Base-by-base conservation (phyloP, 2,797 vertebrate species). In the Esox masquinongy region DNA sequence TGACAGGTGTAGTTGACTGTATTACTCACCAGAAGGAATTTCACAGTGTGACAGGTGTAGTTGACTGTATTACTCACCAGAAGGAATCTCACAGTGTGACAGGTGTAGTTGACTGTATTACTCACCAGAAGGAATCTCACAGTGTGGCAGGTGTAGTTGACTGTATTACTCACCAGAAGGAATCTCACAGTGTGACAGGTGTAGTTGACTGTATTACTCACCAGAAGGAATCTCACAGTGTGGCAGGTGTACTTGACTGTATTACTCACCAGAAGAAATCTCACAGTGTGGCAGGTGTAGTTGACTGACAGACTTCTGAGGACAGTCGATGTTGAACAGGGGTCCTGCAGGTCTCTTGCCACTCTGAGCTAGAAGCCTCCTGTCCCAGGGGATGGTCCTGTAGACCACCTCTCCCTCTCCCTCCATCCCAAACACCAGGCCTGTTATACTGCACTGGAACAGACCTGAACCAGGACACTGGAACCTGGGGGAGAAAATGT, bases 261-360 rank as follows among this genome's bases (percentile, higher is more conserved):
- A 15, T 9, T 43, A 43, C 39, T 43, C 39, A 43, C 39, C 9
- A 9, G 9, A 11, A 14, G 9, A 3, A 29, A 71, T 34, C 6
- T 72, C 78, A 70, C 83, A 82, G 77, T 85, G 85, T 5, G 83
- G 83, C 19, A 87, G 82, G 16, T 87, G 82, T 67, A 87, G 86
- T 76, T 73, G 74, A 63, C 69, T 12, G 79, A 84, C 61, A 11
- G 74, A 79, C 71, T 17, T 22, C 64, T 76, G 72, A 50, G 0
- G 15, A 63, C 80, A 84, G 6, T 14, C 9, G 68, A 87, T 75
- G 77, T 85, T 80, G 70, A 87, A 87, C 82, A 87, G 80, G 16
- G 86, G 84, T 56, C 86, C 86, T 72, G 83, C 86, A 67, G 86
- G 84, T 59, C 68, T 75, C 84, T 83, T 83, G 72, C 64, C 31